Evolutionary conservation across 2,113 vertebrate species (phyloP).

Genomic region (Solea senegalensis): DNA sequence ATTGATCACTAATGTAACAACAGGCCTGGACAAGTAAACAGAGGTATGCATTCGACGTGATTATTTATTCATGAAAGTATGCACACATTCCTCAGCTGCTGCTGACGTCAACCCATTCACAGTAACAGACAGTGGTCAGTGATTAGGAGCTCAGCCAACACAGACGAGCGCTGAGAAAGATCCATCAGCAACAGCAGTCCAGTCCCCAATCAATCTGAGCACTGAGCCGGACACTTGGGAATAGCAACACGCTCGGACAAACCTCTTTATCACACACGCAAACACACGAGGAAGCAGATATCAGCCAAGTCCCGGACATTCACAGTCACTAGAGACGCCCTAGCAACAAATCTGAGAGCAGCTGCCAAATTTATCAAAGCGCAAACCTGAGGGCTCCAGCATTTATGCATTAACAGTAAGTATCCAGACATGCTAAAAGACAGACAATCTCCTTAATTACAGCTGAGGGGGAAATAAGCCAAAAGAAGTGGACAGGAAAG

Average conservation of each 20-base stretch:
- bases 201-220: slow-evolving; percentile 52
- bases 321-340: slow-evolving; percentile 40
- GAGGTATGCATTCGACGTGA: slow-evolving; percentile 26
- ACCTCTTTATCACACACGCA: slow-evolving; percentile 36
- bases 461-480: slow-evolving; percentile 24
- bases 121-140: slow-evolving; percentile 46
- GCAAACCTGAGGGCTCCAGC: slow-evolving; percentile 30
- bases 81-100: slow-evolving; percentile 1
- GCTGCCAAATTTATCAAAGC: slow-evolving; percentile 56
- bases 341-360: slow-evolving; percentile 32
- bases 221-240: slow-evolving; percentile 42
- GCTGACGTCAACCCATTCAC: slow-evolving; percentile 15
- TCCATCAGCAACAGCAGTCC: slow-evolving; percentile 55
- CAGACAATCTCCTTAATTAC: slow-evolving; percentile 57
- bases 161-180: slow-evolving; percentile 34
- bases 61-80: slow-evolving; percentile 33
- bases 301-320: slow-evolving; percentile 21
- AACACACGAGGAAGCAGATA: slow-evolving; percentile 9
- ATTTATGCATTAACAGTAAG: slow-evolving; percentile 41
- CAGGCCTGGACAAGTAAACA: slow-evolving; percentile 24
- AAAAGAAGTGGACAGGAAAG: slow-evolving; percentile 2
- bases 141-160: slow-evolving; percentile 46
- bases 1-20: slow-evolving; percentile 27
- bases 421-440: slow-evolving; percentile 43
- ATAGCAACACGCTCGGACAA: slow-evolving; percentile 18